These are phyloP conservation scores for Apotomis betuletana DNA, from an alignment of 2,888 invertebrate species.

Conservation along the genomic window DNA sequence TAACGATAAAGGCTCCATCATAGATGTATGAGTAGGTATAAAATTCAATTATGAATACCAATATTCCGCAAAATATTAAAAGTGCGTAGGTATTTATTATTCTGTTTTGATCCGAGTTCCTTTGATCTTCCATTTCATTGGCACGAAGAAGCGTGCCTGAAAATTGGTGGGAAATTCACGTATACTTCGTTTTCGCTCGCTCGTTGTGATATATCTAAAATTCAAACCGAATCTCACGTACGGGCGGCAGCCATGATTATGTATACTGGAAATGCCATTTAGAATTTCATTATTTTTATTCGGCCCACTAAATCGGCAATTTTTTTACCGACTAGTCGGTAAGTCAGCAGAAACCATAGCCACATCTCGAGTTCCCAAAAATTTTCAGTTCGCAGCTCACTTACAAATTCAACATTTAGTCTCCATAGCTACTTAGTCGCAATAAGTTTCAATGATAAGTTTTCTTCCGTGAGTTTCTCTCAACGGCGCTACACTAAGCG, in stretches of 20 bases:
- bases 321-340: too few relatives aligned
- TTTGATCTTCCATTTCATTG: constrained; percentile 24
- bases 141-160: constrained; percentile 12
- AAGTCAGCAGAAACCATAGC: too few relatives aligned
- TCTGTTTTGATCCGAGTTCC: constrained; percentile 25
- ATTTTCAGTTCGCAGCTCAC: too few relatives aligned
- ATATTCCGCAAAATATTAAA: constrained; percentile 16
- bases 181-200: constrained; percentile 22
- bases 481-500: too few relatives aligned
- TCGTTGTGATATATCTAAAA: constrained; percentile 40
- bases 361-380: too few relatives aligned
- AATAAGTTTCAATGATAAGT: too few relatives aligned
- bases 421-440: too few relatives aligned
- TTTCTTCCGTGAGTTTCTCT: too few relatives aligned
- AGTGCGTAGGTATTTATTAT: constrained; percentile 13
- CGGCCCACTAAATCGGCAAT: too few relatives aligned
- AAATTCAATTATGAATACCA: constrained; percentile 16
- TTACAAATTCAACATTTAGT: too few relatives aligned
- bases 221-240: constrained; percentile 39
- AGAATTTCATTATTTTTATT: too few relatives aligned
- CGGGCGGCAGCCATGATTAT: constrained; percentile 7
- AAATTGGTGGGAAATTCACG: constrained; percentile 28
- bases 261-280: constrained; percentile 17
- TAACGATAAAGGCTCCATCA: too few relatives aligned
- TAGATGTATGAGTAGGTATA: neutral